phyloP scores from a whole-genome alignment of 2,797 vertebrate genomes.

The Pangasius krempfi region DNA sequence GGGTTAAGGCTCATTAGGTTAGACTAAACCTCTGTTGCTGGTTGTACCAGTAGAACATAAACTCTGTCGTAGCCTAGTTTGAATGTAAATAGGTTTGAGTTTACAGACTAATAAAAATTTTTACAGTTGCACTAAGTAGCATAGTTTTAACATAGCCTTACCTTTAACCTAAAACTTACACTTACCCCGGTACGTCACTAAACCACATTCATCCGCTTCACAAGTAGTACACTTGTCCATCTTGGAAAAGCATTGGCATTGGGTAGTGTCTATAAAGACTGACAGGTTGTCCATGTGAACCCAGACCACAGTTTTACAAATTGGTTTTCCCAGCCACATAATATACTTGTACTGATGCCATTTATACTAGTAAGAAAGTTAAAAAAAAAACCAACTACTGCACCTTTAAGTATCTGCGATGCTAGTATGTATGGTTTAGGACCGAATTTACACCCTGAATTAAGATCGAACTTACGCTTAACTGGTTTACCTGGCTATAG shows the following conservation, averaged over 20 bases:
- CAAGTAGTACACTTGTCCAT: not conserved
- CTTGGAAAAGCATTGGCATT: not conserved
- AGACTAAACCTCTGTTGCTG: not conserved
- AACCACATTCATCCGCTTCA: not conserved
- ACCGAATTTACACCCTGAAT: not conserved
- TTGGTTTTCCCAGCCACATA: not conserved
- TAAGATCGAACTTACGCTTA: not conserved
- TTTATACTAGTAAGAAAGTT: not conserved
- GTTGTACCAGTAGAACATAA: not conserved
- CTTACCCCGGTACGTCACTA: not conserved
- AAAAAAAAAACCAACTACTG: not conserved
- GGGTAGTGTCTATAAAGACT: not conserved
- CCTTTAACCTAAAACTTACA: not conserved
- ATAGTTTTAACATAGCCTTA: not conserved
- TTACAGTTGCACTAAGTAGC: no score
- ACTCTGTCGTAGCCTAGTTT: not conserved
- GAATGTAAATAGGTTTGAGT: not conserved
- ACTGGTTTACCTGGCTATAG: not conserved
- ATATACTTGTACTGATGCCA: not conserved
- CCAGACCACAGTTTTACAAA: not conserved
- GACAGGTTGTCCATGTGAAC: not conserved
- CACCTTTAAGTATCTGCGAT: not conserved
- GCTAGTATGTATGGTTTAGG: not conserved
- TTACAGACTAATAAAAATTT: not conserved
- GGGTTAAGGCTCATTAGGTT: not conserved